These are phyloP conservation scores for Apodemus agrarius DNA, from an alignment of 2,797 vertebrate genomes.

Conservation along the genomic window DNA sequence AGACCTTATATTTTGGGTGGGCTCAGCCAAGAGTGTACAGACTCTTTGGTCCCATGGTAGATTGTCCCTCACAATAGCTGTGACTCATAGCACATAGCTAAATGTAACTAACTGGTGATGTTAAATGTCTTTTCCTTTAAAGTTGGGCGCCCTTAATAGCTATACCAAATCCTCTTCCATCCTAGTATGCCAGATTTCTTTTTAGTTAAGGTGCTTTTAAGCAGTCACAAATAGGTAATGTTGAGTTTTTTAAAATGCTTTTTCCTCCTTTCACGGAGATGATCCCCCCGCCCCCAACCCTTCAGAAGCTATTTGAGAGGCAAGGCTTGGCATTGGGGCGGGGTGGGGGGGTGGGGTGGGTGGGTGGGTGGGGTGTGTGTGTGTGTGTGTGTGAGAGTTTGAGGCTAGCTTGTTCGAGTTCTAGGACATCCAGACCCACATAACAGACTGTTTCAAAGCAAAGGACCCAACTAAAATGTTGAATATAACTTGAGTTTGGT, in stretches of 20 bases:
- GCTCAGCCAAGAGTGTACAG: background rate
- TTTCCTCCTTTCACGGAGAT: background rate
- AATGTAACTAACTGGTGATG: background rate
- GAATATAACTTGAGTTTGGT: background rate
- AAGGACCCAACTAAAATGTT: background rate
- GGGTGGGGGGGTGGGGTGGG: no score
- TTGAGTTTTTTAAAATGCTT: background rate
- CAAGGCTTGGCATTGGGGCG: background rate
- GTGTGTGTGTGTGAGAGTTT: background rate
- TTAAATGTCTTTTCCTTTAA: background rate
- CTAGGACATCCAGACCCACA: background rate
- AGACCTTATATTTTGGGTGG: background rate
- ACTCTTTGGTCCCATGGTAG: background rate
- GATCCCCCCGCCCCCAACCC: background rate
- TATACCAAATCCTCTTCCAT: background rate
- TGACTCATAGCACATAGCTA: background rate
- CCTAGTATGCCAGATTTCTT: background rate
- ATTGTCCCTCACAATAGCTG: background rate
- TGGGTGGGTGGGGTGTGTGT: fast-evolving
- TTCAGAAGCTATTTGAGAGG: background rate
- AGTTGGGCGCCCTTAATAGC: background rate
- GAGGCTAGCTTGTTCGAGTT: background rate
- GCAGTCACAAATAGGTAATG: background rate
- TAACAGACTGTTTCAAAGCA: background rate
- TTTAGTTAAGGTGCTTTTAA: background rate